phyloP scores from a whole-genome alignment of 2,797 vertebrate species.

The Helicolenus hilgendorfi region DNA sequence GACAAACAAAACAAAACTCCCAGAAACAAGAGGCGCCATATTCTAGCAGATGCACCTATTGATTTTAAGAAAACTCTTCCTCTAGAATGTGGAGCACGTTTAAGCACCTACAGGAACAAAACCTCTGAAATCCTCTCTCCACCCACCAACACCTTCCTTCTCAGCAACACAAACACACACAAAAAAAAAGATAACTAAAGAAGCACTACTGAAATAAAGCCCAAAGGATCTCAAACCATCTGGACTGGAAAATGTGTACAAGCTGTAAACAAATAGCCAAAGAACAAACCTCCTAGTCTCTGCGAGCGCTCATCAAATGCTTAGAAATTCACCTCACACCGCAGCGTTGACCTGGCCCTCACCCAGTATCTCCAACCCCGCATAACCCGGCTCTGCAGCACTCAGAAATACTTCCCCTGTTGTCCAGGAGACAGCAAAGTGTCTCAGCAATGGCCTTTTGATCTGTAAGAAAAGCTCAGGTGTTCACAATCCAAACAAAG shows the following conservation, averaged over 20 bases:
- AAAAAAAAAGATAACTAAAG: slow-evolving; percentile 19
- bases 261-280: slow-evolving; percentile 67
- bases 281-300: slow-evolving; percentile 24
- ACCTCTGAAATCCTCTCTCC: slow-evolving; percentile 52
- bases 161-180: neutral
- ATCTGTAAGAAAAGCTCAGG: slow-evolving; percentile 19
- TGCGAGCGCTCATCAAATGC: neutral
- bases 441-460: slow-evolving; percentile 44
- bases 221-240: slow-evolving; percentile 57
- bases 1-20: slow-evolving; percentile 32
- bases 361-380: neutral
- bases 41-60: slow-evolving; percentile 51
- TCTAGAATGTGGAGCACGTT: slow-evolving; percentile 47
- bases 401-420: slow-evolving; percentile 15
- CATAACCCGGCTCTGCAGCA: slow-evolving; percentile 4
- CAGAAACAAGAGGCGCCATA: slow-evolving; percentile 7
- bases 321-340: slow-evolving; percentile 49
- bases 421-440: slow-evolving; percentile 43
- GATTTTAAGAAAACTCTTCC: slow-evolving; percentile 59
- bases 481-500: slow-evolving; percentile 25
- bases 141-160: slow-evolving; percentile 41
- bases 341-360: slow-evolving; percentile 42
- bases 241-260: slow-evolving; percentile 64
- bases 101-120: slow-evolving; percentile 54
- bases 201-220: slow-evolving; percentile 41